Evolutionary conservation across 1,140 invertebrate species (phyloP).

Genomic region (Oryctes rhinoceros): DNA sequence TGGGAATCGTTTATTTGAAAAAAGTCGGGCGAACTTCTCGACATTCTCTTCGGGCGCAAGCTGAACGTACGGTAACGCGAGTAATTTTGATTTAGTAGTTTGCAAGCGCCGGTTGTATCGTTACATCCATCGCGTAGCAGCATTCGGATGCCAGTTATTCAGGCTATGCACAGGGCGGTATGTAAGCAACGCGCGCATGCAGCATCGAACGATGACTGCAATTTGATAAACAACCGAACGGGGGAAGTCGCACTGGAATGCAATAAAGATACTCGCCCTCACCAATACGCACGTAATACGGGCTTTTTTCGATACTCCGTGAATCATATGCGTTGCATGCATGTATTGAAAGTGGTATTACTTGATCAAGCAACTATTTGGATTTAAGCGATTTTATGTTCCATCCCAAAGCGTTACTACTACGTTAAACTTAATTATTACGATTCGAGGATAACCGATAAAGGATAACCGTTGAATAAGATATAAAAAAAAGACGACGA

Average conservation of each 20-base stretch:
- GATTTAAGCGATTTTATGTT: no score
- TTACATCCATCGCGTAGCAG: neutral
- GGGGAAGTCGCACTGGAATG: neutral
- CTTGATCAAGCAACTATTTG: no score
- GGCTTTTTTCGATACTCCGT: no score
- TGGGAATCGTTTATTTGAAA: no score
- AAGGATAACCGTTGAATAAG: no score
- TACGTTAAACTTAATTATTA: no score
- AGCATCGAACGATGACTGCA: neutral
- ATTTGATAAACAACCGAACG: slow-evolving; percentile 4
- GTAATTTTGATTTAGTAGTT: neutral
- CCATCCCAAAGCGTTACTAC: no score
- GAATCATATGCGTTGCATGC: no score
- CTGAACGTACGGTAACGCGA: neutral
- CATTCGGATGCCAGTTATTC: neutral
- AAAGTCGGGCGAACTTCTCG: neutral
- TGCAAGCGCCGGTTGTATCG: neutral
- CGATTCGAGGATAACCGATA: no score
- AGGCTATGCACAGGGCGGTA: slow-evolving; percentile 4
- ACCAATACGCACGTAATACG: neutral
- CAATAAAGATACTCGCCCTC: neutral
- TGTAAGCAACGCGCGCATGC: neutral
- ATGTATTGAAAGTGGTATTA: no score
- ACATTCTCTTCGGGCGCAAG: neutral
- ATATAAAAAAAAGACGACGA: no score